These are phyloP conservation scores for Neopipo cinnamomea DNA, from an alignment of 2,113 vertebrate genomes.

Conservation along the genomic window DNA sequence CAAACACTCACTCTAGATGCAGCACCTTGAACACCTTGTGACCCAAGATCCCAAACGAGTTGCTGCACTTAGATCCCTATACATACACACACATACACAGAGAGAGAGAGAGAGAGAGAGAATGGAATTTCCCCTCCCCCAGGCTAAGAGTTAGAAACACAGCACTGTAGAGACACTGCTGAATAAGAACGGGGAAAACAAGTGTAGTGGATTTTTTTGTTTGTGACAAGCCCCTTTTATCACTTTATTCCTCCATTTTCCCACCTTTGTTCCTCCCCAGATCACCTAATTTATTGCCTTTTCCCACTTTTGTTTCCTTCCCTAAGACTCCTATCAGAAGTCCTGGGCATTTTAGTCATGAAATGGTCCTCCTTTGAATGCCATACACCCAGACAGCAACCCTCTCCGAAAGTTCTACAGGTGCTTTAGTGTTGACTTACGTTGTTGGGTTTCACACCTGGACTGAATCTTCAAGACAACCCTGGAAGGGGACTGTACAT, in stretches of 20 bases:
- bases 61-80: background rate
- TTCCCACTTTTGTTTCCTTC: background rate
- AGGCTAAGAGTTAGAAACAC: background rate
- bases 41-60: accelerated
- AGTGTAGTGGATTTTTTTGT: background rate
- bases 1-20: background rate
- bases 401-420: accelerated
- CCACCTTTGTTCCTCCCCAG: background rate
- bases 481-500: background rate
- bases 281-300: background rate
- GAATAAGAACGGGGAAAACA: background rate
- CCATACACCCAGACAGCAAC: background rate
- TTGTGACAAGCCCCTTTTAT: background rate
- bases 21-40: background rate
- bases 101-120: too few species aligned
- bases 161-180: background rate
- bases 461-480: background rate
- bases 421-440: background rate
- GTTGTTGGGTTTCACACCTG: background rate
- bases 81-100: too few species aligned
- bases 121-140: background rate
- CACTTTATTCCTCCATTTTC: background rate
- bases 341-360: background rate
- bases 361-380: background rate
- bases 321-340: background rate